Evolutionary conservation across 2,797 vertebrate genomes (phyloP).

Genomic region (Centropyge bicolor): DNA sequence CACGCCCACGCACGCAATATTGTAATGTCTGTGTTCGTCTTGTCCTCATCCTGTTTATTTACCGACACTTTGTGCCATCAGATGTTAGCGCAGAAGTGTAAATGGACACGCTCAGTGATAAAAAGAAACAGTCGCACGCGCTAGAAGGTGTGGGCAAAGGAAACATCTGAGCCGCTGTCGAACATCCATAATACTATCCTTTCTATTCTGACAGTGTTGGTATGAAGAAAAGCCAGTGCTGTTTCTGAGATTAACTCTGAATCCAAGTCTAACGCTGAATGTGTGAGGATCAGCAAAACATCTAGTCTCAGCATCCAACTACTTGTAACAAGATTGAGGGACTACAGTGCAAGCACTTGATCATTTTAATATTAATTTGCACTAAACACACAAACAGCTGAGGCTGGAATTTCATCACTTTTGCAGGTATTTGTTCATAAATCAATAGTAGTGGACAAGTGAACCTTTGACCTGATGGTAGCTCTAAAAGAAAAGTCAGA

Average conservation of each 20-base stretch:
- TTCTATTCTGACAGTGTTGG: neutral
- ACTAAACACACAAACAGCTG: too few species aligned
- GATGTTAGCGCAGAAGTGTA: conserved; percentile 32
- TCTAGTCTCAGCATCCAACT: neutral
- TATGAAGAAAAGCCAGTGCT: neutral
- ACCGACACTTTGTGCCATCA: conserved; percentile 30
- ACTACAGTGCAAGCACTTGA: neutral
- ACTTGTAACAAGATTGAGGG: neutral
- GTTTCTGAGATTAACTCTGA: neutral
- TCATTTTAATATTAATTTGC: too few species aligned
- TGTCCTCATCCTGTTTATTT: conserved; percentile 36
- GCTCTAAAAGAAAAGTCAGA: too few species aligned
- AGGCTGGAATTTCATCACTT: too few species aligned
- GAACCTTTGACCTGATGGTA: too few species aligned
- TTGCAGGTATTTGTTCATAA: too few species aligned
- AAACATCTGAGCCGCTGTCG: neutral
- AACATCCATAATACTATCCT: neutral
- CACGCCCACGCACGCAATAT: conserved; percentile 12
- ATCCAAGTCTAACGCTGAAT: neutral
- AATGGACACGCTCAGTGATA: neutral
- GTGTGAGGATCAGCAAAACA: neutral
- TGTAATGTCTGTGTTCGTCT: conserved; percentile 16
- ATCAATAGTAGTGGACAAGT: too few species aligned
- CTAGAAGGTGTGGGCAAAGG: neutral
- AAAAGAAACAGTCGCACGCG: conserved; percentile 5